These are phyloP conservation scores for Neocrepidodera transversa DNA, from an alignment of 2,888 invertebrate genomes.

Conservation along the genomic window DNA sequence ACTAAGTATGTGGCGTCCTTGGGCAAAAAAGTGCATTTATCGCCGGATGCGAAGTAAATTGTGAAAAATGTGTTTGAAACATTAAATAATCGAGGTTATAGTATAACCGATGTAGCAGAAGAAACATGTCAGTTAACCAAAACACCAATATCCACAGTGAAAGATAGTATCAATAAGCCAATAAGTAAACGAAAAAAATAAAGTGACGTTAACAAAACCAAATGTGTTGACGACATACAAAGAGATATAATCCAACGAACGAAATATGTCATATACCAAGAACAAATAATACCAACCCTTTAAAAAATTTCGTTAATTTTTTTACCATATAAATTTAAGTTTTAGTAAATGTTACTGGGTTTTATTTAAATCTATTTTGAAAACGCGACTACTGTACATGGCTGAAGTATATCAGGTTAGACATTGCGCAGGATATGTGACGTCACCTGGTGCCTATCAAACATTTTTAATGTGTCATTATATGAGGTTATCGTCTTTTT, in stretches of 20 bases:
- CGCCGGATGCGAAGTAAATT: constrained; percentile 4
- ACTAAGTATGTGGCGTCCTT: too few relatives aligned
- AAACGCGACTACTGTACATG: too few relatives aligned
- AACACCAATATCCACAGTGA: neutral
- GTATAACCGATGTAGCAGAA: neutral
- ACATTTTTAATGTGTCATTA: too few relatives aligned
- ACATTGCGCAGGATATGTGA: too few relatives aligned
- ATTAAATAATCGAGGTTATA: neutral
- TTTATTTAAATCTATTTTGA: too few relatives aligned
- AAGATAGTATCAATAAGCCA: neutral
- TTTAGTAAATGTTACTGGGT: too few relatives aligned
- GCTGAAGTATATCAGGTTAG: too few relatives aligned
- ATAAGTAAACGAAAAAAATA: neutral
- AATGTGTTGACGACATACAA: neutral
- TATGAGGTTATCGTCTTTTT: too few relatives aligned
- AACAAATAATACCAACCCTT: neutral
- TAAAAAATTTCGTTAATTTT: too few relatives aligned
- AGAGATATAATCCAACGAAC: neutral
- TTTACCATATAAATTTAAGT: too few relatives aligned
- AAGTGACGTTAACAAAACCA: neutral
- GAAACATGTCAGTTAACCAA: neutral
- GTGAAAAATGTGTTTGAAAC: neutral
- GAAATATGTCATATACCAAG: neutral
- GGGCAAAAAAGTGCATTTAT: constrained; percentile 1
- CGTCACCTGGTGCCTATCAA: too few relatives aligned